phyloP scores from a whole-genome alignment of 92 coral and sea anemone genomes.

The Montipora capitata region DNA sequence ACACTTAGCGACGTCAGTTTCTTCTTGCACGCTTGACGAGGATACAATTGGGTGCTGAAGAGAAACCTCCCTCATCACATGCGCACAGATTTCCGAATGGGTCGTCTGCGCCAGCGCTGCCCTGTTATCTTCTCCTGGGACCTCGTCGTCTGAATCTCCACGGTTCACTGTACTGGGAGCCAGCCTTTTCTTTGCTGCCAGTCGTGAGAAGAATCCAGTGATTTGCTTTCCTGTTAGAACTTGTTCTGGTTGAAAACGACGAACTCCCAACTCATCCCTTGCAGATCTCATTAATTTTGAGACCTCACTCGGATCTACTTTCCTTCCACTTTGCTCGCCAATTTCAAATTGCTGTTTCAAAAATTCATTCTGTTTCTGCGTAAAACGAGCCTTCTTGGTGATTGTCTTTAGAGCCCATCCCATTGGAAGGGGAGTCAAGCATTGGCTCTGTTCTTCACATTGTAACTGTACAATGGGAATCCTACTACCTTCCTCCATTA shows the following conservation, averaged over 20 bases:
- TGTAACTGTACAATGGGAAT: background rate
- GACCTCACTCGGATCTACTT: slow-evolving; percentile 54
- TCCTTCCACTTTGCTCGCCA: slow-evolving; percentile 39
- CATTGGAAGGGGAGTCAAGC: background rate
- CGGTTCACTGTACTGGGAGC: background rate
- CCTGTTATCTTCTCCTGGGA: background rate
- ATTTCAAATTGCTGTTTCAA: slow-evolving; percentile 51
- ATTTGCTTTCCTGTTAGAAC: slow-evolving; percentile 49
- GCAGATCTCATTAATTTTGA: slow-evolving; percentile 46
- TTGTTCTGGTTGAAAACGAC: slow-evolving; percentile 45
- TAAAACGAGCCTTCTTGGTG: slow-evolving; percentile 39
- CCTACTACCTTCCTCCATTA: slow-evolving; percentile 6
- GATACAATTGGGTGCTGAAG: slow-evolving; percentile 7
- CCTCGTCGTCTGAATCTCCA: background rate
- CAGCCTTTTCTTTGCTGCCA: slow-evolving; percentile 40
- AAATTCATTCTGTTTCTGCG: slow-evolving; percentile 48
- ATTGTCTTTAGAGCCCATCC: slow-evolving; percentile 22
- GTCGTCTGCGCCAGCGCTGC: slow-evolving; percentile 5
- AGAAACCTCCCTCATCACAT: background rate
- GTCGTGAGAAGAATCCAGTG: slow-evolving; percentile 29
- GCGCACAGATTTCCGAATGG: background rate
- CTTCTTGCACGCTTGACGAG: background rate
- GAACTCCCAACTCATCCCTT: slow-evolving; percentile 27
- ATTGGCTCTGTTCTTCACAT: background rate
- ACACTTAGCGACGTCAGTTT: background rate